Evolutionary conservation across 2,113 vertebrate species (phyloP), one percentile per base, ranked within the genome.

Genomic region (Ceyx melanurus): DNA sequence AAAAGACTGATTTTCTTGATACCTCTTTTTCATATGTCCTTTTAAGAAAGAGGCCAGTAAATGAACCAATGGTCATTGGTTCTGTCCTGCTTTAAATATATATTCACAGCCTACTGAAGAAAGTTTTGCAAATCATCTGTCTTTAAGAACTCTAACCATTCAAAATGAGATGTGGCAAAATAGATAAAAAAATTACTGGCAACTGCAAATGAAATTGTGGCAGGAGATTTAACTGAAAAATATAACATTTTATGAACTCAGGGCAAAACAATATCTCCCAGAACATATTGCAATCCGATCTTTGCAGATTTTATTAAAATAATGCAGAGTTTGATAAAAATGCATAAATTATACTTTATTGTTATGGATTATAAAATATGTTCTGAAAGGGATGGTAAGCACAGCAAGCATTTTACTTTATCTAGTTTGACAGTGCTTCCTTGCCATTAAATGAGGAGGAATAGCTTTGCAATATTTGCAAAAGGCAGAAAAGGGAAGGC

Each of bases 271-370:
- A 83, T 94, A 93, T 95, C 75, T 94, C 92, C 87, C 91, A 86
- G 87, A 94, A 91, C 79, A 86, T 89, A 94, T 60, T 94, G 92
- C 82, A 93, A 94, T 88, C 57, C 0, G 8, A 85, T 94, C 92
- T 92, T 62, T 67, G 85, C 89, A 83, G 92, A 88, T 86, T 92
- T 91, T 94, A 93, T 93, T 95, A 89, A 92, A 96, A 96, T 89
- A 96, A 96, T 89, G 79, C 75, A 64, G 74, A 86, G 82, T 89
- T 95, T 89, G 72, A 96, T 94, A 95, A 94, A 95, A 96, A 93
- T 93, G 91, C 95, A 95, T 96, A 96, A 95, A 96, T 96, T 96
- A 94, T 88, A 74, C 87, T 92, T 94, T 92, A 93, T 89, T 93
- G 78, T 95, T 89, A 64, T 86, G 94, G 76, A 93, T 95, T 95